These are phyloP conservation scores for Drosophila nr. medialis DNA, from an alignment of 2,888 invertebrate genomes.

Conservation along the genomic window DNA sequence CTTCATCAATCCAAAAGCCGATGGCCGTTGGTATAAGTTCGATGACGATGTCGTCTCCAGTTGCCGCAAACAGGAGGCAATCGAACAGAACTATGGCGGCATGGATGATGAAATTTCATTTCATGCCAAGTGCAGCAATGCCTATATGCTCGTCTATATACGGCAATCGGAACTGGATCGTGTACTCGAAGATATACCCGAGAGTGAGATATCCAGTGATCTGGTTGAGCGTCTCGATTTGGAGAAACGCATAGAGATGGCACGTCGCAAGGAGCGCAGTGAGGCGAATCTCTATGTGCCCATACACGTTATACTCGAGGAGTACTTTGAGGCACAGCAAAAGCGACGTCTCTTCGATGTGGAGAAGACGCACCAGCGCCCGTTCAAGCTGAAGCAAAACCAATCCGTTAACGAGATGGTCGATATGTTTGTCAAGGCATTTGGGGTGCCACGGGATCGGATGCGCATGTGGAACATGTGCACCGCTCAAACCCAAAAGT, in stretches of 20 bases:
- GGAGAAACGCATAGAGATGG: slow-evolving; percentile 96
- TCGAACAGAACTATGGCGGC: slow-evolving; percentile 99
- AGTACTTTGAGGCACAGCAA: slow-evolving; percentile 96
- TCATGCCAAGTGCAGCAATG: slow-evolving; percentile 98
- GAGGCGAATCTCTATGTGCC: slow-evolving; percentile 96
- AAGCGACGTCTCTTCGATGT: slow-evolving; percentile 98
- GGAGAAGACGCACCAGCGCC: slow-evolving; percentile 92
- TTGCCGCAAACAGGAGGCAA: slow-evolving; percentile 97
- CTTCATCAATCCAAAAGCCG: slow-evolving; percentile 98
- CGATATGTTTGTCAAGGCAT: slow-evolving; percentile 93
- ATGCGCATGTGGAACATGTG: slow-evolving; percentile 96
- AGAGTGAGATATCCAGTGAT: slow-evolving; percentile 96
- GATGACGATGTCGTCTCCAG: slow-evolving; percentile 91
- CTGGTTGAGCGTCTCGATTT: slow-evolving; percentile 94
- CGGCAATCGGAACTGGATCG: slow-evolving; percentile 94
- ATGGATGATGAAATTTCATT: slow-evolving; percentile 96
- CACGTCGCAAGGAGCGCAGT: slow-evolving; percentile 95
- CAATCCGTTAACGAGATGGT: slow-evolving; percentile 94
- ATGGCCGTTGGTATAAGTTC: slow-evolving; percentile 90
- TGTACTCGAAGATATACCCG: slow-evolving; percentile 95
- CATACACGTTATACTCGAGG: slow-evolving; percentile 90
- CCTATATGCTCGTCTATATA: slow-evolving; percentile 99
- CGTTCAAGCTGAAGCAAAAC: slow-evolving; percentile 96
- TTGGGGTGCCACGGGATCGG: slow-evolving; percentile 94
- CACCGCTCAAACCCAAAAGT: slow-evolving; percentile 89